These are phyloP conservation scores for Andrena fulva DNA, from an alignment of 2,888 invertebrate species.

Conservation along the genomic window DNA sequence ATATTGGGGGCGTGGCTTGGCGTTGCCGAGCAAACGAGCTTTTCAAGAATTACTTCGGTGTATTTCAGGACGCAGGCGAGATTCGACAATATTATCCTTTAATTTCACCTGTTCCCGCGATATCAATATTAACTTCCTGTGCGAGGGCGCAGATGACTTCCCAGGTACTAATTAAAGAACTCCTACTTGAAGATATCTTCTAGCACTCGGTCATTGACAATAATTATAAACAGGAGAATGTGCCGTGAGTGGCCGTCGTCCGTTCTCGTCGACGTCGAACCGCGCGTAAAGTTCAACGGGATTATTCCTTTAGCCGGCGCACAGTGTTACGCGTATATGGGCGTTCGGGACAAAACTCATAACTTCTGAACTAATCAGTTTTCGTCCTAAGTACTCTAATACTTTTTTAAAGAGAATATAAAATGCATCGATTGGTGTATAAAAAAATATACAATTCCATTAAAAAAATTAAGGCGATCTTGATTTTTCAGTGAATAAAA, in stretches of 20 bases:
- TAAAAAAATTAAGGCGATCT: no score
- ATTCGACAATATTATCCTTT: constrained; percentile 21
- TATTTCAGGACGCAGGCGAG: neutral
- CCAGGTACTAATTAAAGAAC: neutral
- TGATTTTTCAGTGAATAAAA: no score
- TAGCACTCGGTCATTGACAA: no score
- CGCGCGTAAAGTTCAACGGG: neutral
- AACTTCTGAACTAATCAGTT: no score
- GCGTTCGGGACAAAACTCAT: no score
- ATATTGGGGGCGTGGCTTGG: constrained; percentile 28
- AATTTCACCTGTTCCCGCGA: neutral
- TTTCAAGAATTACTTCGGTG: neutral
- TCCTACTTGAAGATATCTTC: neutral
- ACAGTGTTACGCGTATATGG: no score
- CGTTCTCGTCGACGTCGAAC: neutral
- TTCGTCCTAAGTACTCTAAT: no score
- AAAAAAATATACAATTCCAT: no score
- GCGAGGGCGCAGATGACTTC: neutral
- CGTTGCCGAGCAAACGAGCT: constrained; percentile 11
- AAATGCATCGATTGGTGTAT: no score
- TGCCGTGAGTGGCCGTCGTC: no score
- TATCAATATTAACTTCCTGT: neutral
- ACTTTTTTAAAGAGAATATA: no score
- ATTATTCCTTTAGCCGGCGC: neutral
- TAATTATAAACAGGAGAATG: no score